Conservation (phyloP, 2,797 vertebrate genomes). For the Phyllotis vaccarum region DNA sequence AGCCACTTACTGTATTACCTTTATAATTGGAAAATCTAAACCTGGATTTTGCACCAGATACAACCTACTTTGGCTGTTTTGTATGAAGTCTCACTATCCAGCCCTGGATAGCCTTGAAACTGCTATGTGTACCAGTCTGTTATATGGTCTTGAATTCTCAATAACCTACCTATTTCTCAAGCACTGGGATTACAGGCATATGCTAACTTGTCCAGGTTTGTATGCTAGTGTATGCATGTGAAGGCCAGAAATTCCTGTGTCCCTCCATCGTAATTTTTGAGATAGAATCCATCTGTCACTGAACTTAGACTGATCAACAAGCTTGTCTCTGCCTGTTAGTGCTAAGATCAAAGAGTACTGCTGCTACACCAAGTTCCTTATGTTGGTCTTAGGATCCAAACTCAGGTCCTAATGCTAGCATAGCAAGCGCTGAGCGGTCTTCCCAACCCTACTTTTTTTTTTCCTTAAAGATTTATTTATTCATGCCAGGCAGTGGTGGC, state of each 20-base stretch:
- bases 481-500: not conserved
- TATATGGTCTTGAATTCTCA: not conserved
- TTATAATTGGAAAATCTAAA: constrained; percentile 25
- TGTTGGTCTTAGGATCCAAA: not conserved
- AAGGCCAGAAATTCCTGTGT: not conserved
- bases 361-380: not conserved
- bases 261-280: not conserved
- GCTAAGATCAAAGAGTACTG: not conserved
- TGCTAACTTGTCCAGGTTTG: not conserved
- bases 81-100: not conserved
- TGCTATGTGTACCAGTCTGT: not conserved
- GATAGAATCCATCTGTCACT: not conserved
- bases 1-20: not conserved
- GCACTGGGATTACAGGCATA: not conserved
- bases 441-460: not conserved
- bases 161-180: not conserved
- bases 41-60: constrained; percentile 38
- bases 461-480: not conserved
- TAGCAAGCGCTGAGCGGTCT: not conserved
- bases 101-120: not conserved
- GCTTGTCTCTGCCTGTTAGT: not conserved
- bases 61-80: not conserved
- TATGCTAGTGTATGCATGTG: not conserved
- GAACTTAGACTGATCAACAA: not conserved
- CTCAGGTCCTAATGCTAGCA: not conserved